Evolutionary conservation across 2,113 vertebrate genomes (phyloP), one percentile per base, ranked within the genome.

Genomic region (Acrocephalus arundinaceus): DNA sequence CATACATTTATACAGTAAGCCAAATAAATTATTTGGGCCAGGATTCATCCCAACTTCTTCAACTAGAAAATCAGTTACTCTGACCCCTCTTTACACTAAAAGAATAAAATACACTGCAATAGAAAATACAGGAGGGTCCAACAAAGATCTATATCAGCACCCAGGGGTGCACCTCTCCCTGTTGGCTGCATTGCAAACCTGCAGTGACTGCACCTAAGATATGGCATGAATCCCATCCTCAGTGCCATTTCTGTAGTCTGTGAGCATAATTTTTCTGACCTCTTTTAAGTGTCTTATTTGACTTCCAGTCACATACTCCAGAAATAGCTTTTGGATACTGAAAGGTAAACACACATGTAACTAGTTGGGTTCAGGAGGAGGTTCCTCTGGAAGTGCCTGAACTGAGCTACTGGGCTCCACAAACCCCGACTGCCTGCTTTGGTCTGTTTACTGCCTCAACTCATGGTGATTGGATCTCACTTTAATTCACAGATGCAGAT

Each of bases 381-480:
- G 8, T 2, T 93, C 1, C 20, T 58, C 74, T 63, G 48, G 25
- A 66, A 85, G 22, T 39, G 17, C 22, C 27, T 11, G 31, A 4
- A 57, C 4, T 4, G n/a, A 87, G 46, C 3, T 33, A 14, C 8
- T 0, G 4, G 25, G 3, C 11, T 74, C 12, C 23, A 45, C 21
- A 72, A 54, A 62, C 4, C 11, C 37, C n/a, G 20, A 17, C 27
- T 45, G 23, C 11, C 35, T 54, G 11, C 7, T 62, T 73, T 3
- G 0, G 11, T 51, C 10, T 1, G 0, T 30, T 90, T 7, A 43
- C 39, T 68, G 31, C 16, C 18, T 33, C 51, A 55, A 0, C 3
- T 23, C 39, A 13, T 16, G 33, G 6, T 14, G 39, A 17, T 41
- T 16, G 27, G 13, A 43, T 7, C 16, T 81, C 51, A 18, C 24